These are phyloP conservation scores for Tipula helvola DNA, from an alignment of 2,888 invertebrate genomes.

Conservation along the genomic window DNA sequence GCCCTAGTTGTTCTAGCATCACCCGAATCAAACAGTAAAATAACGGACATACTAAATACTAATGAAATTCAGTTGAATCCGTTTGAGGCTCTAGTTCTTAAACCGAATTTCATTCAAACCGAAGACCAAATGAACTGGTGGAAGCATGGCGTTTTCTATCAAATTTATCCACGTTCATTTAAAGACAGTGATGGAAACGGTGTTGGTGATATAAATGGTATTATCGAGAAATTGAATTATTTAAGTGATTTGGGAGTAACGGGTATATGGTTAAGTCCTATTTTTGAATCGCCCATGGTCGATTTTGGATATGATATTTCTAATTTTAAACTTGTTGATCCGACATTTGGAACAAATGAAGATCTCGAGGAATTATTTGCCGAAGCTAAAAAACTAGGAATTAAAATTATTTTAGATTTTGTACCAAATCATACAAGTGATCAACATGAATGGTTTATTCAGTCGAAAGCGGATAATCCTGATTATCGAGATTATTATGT, in stretches of 20 bases:
- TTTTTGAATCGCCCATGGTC: constrained; percentile 47
- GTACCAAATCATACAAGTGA: constrained; percentile 41
- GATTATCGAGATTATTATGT: constrained; percentile 58
- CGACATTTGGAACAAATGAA: constrained; percentile 42
- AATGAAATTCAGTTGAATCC: not conserved
- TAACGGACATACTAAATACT: not conserved
- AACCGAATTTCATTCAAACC: not conserved
- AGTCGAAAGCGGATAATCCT: constrained; percentile 41
- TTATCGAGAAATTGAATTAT: constrained; percentile 41
- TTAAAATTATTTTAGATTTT: constrained; percentile 36
- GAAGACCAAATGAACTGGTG: constrained; percentile 16
- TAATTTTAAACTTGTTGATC: constrained; percentile 43
- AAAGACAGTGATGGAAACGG: constrained; percentile 68
- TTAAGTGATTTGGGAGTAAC: constrained; percentile 41
- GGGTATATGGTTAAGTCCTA: constrained; percentile 50
- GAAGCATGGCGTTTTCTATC: constrained; percentile 47
- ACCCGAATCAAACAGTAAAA: not conserved
- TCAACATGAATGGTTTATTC: constrained; percentile 52
- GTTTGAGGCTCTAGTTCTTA: not conserved
- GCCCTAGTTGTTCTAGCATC: constrained; percentile 10
- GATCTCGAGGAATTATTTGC: constrained; percentile 39
- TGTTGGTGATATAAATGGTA: constrained; percentile 44
- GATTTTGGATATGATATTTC: constrained; percentile 56
- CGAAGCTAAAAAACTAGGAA: constrained; percentile 31
- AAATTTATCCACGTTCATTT: constrained; percentile 69